phyloP scores from a whole-genome alignment of 1,140 invertebrate genomes.

The Drosophila teissieri region DNA sequence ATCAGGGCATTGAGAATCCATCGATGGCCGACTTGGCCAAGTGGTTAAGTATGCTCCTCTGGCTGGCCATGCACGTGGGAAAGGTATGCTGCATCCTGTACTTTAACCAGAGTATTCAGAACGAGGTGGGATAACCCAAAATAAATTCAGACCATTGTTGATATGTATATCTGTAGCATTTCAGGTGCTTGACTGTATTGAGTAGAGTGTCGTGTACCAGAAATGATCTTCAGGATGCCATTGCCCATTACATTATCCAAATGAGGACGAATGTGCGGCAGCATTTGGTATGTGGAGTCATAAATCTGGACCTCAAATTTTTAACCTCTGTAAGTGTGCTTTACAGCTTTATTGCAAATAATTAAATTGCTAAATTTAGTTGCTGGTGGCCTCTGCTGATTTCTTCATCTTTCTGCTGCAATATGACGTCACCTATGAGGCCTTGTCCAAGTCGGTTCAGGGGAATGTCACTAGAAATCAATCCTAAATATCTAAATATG shows the following conservation, averaged over 20 bases:
- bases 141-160: no score
- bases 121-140: slow-evolving; percentile 17
- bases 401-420: slow-evolving; percentile 77
- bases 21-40: slow-evolving; percentile 12
- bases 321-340: slow-evolving; percentile 41
- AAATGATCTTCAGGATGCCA: slow-evolving; percentile 44
- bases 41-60: slow-evolving; percentile 51
- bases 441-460: slow-evolving; percentile 36
- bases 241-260: slow-evolving; percentile 55
- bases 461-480: slow-evolving; percentile 21
- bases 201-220: background rate
- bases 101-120: slow-evolving; percentile 50
- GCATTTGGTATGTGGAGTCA: slow-evolving; percentile 52
- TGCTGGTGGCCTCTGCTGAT: slow-evolving; percentile 60
- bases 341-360: background rate
- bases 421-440: slow-evolving; percentile 76
- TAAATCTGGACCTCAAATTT: slow-evolving; percentile 53
- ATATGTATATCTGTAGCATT: slow-evolving; percentile 33
- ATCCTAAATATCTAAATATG: no score
- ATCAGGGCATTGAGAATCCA: slow-evolving; percentile 56
- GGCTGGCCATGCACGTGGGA: slow-evolving; percentile 62
- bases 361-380: slow-evolving; percentile 27
- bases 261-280: slow-evolving; percentile 42
- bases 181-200: slow-evolving; percentile 39
- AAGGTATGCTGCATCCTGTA: slow-evolving; percentile 66